These are phyloP conservation scores for Phytoseiulus persimilis DNA, from an alignment of 2,888 invertebrate species.

Conservation along the genomic window DNA sequence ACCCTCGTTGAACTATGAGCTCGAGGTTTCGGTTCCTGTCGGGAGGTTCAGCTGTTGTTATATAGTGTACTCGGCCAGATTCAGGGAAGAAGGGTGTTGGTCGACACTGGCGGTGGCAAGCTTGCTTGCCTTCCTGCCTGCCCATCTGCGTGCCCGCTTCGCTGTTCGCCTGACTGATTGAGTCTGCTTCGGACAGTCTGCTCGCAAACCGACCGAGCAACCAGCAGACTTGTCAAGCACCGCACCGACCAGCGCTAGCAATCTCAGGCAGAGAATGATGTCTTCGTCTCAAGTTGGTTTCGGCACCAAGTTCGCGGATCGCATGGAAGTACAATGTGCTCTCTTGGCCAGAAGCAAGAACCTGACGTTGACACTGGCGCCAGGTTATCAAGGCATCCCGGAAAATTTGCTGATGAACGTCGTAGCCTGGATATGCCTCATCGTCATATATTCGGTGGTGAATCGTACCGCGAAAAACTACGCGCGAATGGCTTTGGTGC, in stretches of 20 bases:
- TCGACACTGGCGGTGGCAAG: not conserved
- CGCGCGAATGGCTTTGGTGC: conserved; percentile 25
- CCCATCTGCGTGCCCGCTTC: not conserved
- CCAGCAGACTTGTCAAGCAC: not conserved
- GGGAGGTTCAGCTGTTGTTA: not conserved
- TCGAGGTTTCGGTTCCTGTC: not conserved
- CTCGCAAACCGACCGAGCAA: not conserved
- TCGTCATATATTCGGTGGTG: conserved; percentile 23
- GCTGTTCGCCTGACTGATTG: not conserved
- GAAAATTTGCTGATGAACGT: conserved; percentile 77
- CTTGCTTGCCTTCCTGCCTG: not conserved
- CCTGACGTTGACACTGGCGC: conserved; percentile 17
- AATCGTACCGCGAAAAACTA: conserved; percentile 36
- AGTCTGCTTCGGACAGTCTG: not conserved
- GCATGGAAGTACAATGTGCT: conserved; percentile 31
- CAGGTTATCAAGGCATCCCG: conserved; percentile 77
- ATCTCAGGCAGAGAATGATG: not conserved
- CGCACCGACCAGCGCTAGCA: not conserved
- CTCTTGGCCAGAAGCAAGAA: conserved; percentile 18
- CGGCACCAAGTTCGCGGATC: not conserved
- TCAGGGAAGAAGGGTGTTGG: not conserved
- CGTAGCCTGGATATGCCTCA: conserved; percentile 59
- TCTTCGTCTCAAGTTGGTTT: not conserved
- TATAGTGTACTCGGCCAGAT: not conserved
- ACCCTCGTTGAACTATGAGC: not conserved